Conservation (phyloP, 2,797 vertebrate species). For the Pangasius sanitwongsei region DNA sequence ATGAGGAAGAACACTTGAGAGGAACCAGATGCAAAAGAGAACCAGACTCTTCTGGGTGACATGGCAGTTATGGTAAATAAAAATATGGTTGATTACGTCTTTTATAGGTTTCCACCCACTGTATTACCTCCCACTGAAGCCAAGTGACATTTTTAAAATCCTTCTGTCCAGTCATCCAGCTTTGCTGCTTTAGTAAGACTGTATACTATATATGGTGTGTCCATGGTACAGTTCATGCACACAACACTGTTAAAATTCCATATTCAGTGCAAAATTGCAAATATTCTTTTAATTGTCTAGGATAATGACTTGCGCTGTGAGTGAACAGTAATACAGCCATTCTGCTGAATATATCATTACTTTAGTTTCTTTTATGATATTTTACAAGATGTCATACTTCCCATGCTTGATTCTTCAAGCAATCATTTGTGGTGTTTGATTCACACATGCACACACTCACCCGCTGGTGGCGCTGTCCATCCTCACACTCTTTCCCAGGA, state of each 20-base stretch:
- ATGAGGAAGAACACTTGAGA: background rate
- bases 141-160: background rate
- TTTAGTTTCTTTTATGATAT: background rate
- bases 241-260: background rate
- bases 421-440: background rate
- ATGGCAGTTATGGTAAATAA: too few relatives aligned
- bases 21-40: background rate
- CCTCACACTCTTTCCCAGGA: slow-evolving; percentile 80
- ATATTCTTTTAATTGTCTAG: background rate
- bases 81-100: background rate
- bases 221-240: background rate
- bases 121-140: background rate
- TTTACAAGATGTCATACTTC: background rate
- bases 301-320: background rate
- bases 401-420: background rate
- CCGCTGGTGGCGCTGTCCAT: slow-evolving; percentile 79
- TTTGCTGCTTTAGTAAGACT: background rate
- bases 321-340: background rate
- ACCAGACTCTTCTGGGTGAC: background rate
- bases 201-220: background rate
- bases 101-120: background rate
- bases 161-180: background rate
- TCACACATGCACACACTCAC: slow-evolving; percentile 66
- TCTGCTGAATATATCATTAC: background rate
- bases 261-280: background rate